Evolutionary conservation across 2,888 invertebrate genomes (phyloP).

Genomic region (Piscicola geometra): DNA sequence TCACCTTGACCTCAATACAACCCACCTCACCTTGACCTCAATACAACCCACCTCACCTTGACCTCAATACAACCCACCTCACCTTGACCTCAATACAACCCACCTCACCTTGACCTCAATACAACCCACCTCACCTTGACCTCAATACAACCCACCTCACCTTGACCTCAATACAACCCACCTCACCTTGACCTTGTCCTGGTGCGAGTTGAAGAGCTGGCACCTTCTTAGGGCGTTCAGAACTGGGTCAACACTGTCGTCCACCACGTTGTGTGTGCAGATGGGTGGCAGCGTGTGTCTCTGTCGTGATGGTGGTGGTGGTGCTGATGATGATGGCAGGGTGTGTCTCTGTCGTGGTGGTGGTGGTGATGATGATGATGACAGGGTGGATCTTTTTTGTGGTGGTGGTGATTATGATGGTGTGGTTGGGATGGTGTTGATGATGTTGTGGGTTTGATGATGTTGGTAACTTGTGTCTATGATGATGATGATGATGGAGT

Average conservation of each 20-base stretch:
- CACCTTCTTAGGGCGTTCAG: slow-evolving; percentile 80
- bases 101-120: slow-evolving; percentile 73
- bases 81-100: slow-evolving; percentile 75
- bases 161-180: neutral
- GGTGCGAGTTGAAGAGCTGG: slow-evolving; percentile 83
- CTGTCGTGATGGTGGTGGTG: slow-evolving; percentile 57
- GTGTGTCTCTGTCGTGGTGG: neutral
- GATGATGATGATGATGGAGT: no score
- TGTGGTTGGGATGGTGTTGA: no score
- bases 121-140: slow-evolving; percentile 72
- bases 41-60: slow-evolving; percentile 65
- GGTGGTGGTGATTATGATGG: no score
- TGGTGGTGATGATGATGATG: neutral
- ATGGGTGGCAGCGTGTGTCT: slow-evolving; percentile 81
- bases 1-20: slow-evolving; percentile 74
- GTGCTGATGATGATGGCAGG: no score
- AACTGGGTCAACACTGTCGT: slow-evolving; percentile 83
- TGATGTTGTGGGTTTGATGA: no score
- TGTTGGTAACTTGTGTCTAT: no score
- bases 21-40: slow-evolving; percentile 74
- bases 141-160: no score
- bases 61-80: slow-evolving; percentile 63
- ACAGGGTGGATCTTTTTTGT: no score
- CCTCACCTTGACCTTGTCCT: slow-evolving; percentile 86
- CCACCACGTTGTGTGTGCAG: slow-evolving; percentile 92